Evolutionary conservation across 2,888 invertebrate species (phyloP).

Genomic region (Holacanthella duospinosa): DNA sequence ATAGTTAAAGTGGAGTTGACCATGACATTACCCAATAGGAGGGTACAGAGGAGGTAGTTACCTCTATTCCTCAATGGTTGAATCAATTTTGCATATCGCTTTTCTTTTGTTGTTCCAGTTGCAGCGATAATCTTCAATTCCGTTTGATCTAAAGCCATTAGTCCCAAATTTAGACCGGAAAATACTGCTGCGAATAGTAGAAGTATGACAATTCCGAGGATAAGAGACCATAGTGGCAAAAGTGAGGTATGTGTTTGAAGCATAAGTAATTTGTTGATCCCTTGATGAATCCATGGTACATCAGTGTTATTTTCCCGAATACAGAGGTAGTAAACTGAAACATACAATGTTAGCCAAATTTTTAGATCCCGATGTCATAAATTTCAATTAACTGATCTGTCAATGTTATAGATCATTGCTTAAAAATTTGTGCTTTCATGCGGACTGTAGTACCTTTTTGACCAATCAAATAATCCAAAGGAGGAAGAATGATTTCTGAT

Average conservation of each 20-base stretch:
- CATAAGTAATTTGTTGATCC: too few species aligned
- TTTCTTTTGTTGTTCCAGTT: conserved; percentile 78
- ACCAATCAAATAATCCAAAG: too few species aligned
- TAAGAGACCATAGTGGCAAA: conserved; percentile 55
- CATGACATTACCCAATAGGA: conserved; percentile 67
- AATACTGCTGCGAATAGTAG: conserved; percentile 85
- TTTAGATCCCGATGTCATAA: too few species aligned
- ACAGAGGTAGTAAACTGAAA: conserved; percentile 38
- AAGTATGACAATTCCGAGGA: conserved; percentile 60
- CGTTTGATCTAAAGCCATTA: conserved; percentile 71
- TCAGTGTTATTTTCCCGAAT: conserved; percentile 32
- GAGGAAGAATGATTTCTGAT: too few species aligned
- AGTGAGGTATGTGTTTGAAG: conserved; percentile 54
- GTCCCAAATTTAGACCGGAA: conserved; percentile 50
- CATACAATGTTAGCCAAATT: too few species aligned
- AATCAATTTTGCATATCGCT: conserved; percentile 73
- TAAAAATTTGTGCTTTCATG: too few species aligned
- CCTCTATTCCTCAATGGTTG: conserved; percentile 87
- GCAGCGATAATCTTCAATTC: conserved; percentile 89
- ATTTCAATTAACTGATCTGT: too few species aligned
- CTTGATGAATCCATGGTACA: conserved; percentile 36
- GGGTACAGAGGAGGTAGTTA: conserved; percentile 79
- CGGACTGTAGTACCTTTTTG: too few species aligned
- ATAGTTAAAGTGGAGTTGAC: conserved; percentile 97
- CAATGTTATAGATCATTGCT: too few species aligned